Evolutionary conservation across 2,888 invertebrate genomes (phyloP), one percentile per base, ranked within the genome.

Genomic region (Amphipyra tragopoginis): DNA sequence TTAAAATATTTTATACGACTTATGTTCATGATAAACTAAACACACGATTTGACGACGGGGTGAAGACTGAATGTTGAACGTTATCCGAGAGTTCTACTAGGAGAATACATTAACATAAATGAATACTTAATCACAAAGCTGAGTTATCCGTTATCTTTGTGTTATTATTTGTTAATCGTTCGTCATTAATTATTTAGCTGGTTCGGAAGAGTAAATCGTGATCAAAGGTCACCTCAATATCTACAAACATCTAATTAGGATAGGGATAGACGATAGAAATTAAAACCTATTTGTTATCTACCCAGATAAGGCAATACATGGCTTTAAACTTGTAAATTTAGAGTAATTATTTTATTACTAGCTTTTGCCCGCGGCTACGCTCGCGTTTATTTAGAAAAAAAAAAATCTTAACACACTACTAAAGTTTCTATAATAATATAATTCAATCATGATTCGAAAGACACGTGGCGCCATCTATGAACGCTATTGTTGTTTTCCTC

Each of bases 91-190:
- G 77, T 69, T 72, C 59, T 57, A 68, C 79, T 82, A 75, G 65
- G 71, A 79, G 82, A 84, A 84, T 82, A 80, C 75, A 88, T 89
- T 88, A 82, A 78, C 86, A 89, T 88, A 86, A 81, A 85, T 89
- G 64, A 87, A 89, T 87, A 84, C 69, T 77, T 80, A 80, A 84
- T 81, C 72, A 73, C 71, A 65, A 65, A 67, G 59, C 53, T 45
- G 51, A 64, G 64, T 61, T 70, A 71, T 72, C 51, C 49, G 36
- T 64, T 79, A 80, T 77, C 78, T 67, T 68, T 65, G 47, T 81
- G 72, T 80, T 76, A 72, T 72, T 81, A 72, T 85, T 86, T 80
- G 79, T 74, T 70, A 72, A 78, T 75, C 75, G 75, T 75, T 65
- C 56, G 55, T 51, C 57, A 60, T 77, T 78, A 64, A 75, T 71